These are phyloP conservation scores for Netelia virgata DNA, from an alignment of 2,888 invertebrate genomes.

Conservation along the genomic window DNA sequence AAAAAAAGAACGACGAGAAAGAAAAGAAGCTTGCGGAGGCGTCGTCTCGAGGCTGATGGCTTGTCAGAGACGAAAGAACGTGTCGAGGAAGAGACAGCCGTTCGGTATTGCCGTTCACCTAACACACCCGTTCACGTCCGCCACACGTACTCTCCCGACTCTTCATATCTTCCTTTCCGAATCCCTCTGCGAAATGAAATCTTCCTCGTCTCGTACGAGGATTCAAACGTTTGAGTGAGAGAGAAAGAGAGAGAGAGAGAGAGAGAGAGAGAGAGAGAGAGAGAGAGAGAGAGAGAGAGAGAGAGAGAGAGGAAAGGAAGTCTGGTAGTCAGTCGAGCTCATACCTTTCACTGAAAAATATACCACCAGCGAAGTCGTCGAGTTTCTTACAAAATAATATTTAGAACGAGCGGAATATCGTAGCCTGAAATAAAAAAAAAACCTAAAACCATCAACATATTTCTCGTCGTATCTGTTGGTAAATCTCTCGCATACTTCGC, in stretches of 20 bases:
- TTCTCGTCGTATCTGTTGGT: background rate
- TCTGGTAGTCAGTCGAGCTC: conserved; percentile 27
- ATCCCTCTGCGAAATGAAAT: conserved; percentile 1
- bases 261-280: background rate
- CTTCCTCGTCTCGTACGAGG: conserved; percentile 17
- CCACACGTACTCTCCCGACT: conserved; percentile 30
- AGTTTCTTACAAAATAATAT: conserved; percentile 38
- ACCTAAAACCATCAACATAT: background rate
- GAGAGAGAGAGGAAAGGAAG: conserved; percentile 15
- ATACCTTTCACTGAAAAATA: conserved; percentile 23
- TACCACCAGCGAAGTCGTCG: conserved; percentile 37
- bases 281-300: background rate
- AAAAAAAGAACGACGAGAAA: conserved; percentile 41
- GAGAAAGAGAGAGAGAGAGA: background rate
- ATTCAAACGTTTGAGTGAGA: background rate
- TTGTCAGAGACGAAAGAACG: conserved; percentile 61
- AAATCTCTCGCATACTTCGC: background rate
- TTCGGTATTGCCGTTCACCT: conserved; percentile 66
- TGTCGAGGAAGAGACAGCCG: conserved; percentile 65
- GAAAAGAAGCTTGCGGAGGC: conserved; percentile 44
- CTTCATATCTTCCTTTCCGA: conserved; percentile 33
- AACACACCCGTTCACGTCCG: conserved; percentile 60
- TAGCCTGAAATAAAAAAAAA: background rate
- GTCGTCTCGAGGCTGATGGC: conserved; percentile 65
- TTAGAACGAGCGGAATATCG: conserved; percentile 31